Evolutionary conservation across 2,888 invertebrate species (phyloP).

Genomic region (Eilema caniola): DNA sequence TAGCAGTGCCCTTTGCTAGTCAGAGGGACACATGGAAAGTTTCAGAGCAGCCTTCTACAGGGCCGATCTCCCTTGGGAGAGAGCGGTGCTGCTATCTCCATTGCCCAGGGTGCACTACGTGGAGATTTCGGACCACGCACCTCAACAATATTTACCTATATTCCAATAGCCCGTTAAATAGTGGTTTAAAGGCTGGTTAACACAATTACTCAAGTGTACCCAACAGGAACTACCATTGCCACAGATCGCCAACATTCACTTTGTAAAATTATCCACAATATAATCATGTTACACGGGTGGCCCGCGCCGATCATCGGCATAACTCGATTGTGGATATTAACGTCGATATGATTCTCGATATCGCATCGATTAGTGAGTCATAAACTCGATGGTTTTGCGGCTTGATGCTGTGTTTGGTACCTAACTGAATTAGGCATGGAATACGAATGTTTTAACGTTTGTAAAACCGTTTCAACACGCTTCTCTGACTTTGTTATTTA

Average conservation of each 20-base stretch:
- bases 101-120: too few species aligned
- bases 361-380: constrained; percentile 27
- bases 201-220: constrained; percentile 26
- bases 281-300: constrained; percentile 45
- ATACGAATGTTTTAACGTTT: background rate
- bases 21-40: too few species aligned
- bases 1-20: too few species aligned
- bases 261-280: constrained; percentile 47
- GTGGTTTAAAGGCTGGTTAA: constrained; percentile 15
- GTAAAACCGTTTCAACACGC: too few species aligned
- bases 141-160: background rate
- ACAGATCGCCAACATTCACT: constrained; percentile 41
- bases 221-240: constrained; percentile 28
- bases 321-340: constrained; percentile 47
- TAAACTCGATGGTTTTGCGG: constrained; percentile 11
- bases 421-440: background rate
- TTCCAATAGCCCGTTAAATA: background rate
- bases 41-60: too few species aligned
- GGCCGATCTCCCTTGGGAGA: too few species aligned
- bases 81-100: too few species aligned
- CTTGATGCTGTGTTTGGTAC: constrained; percentile 5
- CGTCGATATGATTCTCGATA: constrained; percentile 39
- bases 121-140: too few species aligned
- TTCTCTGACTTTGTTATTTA: too few species aligned
- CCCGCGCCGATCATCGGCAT: constrained; percentile 31